These are phyloP conservation scores for Bemisia tabaci DNA, from an alignment of 1,140 invertebrate species.

Conservation along the genomic window DNA sequence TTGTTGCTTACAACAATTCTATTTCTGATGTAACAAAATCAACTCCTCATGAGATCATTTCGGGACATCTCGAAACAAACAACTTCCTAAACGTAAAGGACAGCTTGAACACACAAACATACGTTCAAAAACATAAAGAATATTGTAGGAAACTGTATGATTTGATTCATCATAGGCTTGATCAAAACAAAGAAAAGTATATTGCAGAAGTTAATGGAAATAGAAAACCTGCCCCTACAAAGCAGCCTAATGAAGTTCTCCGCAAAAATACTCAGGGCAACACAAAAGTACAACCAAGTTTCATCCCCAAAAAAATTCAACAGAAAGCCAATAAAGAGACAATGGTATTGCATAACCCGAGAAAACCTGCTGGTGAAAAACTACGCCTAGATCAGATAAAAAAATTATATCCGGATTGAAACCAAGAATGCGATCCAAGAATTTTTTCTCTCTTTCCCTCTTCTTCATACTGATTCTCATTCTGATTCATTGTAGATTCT, in stretches of 20 bases:
- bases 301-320: too few species aligned
- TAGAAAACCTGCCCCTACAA: constrained; percentile 5
- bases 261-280: constrained; percentile 4
- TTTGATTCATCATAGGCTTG: constrained; percentile 1
- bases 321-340: too few species aligned
- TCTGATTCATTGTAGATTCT: too few species aligned
- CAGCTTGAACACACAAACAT: not conserved
- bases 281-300: too few species aligned
- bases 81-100: not conserved
- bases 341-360: too few species aligned
- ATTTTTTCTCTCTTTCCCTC: too few species aligned
- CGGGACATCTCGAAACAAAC: not conserved
- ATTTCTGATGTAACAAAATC: constrained; percentile 19
- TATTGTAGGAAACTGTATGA: not conserved
- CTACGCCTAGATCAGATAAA: too few species aligned
- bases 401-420: too few species aligned
- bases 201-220: constrained; percentile 5
- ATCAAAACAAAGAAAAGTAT: constrained; percentile 3
- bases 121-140: not conserved
- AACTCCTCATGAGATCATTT: constrained; percentile 3
- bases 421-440: too few species aligned
- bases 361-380: too few species aligned
- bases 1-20: constrained; percentile 20
- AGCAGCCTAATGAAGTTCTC: not conserved
- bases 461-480: too few species aligned